Percentiles rank a stretch among this genome's conserved stretches.
Conservation (phyloP, 1,140 invertebrate species). For the Drosophila asahinai region DNA sequence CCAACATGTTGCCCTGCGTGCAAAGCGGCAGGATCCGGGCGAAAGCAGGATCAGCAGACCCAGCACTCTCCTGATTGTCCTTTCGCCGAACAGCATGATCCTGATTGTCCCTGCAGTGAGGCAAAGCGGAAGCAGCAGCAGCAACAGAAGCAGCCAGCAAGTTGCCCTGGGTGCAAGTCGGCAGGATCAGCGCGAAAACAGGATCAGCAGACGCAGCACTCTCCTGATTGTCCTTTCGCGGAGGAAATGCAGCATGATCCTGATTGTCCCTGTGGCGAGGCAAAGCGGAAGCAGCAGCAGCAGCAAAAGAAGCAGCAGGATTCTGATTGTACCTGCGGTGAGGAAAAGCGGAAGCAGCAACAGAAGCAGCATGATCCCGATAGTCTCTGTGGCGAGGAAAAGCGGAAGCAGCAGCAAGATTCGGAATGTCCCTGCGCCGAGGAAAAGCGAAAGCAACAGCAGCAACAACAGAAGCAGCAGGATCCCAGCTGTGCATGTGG, state of each 20-base stretch:
- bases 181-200: too few species aligned
- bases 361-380: too few species aligned
- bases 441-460: too few species aligned
- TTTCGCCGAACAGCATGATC: not conserved
- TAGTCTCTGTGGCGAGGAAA: too few species aligned
- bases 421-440: not conserved
- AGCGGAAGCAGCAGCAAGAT: not conserved
- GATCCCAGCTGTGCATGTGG: not conserved
- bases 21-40: too few species aligned
- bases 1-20: too few species aligned
- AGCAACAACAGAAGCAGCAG: not conserved
- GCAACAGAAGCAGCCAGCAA: not conserved
- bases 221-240: not conserved
- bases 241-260: not conserved
- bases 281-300: too few species aligned
- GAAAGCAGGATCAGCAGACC: not conserved
- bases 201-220: not conserved
- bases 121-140: not conserved
- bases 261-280: not conserved
- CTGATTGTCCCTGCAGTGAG: not conserved
- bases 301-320: not conserved
- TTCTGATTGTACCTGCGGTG: not conserved
- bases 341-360: too few species aligned
- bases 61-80: slow-evolving; percentile 6
- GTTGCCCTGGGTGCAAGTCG: too few species aligned